Conservation (phyloP, 2,113 vertebrate species). For the Asarcornis scutulata region DNA sequence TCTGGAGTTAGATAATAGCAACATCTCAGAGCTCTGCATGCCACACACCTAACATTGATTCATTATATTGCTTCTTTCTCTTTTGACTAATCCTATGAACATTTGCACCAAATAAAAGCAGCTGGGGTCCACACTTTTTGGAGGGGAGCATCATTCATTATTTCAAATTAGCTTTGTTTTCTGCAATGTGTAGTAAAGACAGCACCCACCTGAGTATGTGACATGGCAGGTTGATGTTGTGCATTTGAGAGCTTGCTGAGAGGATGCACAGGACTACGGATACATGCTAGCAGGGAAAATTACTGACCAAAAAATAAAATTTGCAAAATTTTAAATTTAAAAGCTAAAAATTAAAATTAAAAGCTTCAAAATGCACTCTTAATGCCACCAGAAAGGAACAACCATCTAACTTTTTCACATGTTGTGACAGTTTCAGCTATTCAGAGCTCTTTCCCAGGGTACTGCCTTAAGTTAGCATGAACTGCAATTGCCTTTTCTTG, state of each 20-base stretch:
- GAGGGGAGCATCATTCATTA: background rate
- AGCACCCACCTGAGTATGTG: background rate
- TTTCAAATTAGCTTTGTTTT: background rate
- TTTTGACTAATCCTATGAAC: background rate
- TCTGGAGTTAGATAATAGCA: background rate
- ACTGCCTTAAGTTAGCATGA: constrained; percentile 1
- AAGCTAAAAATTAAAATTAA: background rate
- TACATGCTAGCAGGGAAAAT: background rate
- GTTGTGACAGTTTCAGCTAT: background rate
- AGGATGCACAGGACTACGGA: background rate
- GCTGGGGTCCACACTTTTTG: background rate
- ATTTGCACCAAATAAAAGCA: background rate
- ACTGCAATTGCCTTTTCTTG: background rate
- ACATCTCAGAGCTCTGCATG: background rate
- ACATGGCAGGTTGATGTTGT: background rate
- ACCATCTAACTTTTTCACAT: background rate
- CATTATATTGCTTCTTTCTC: background rate
- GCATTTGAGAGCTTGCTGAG: background rate
- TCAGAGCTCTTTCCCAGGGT: constrained; percentile 33
- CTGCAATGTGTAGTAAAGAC: background rate
- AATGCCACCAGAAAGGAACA: background rate
- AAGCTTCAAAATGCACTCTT: background rate
- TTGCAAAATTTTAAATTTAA: background rate
- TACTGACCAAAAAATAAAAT: background rate
- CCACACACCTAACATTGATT: background rate